Evolutionary conservation across 2,888 invertebrate genomes (phyloP).

Genomic region (Agrenia bidenticulata): DNA sequence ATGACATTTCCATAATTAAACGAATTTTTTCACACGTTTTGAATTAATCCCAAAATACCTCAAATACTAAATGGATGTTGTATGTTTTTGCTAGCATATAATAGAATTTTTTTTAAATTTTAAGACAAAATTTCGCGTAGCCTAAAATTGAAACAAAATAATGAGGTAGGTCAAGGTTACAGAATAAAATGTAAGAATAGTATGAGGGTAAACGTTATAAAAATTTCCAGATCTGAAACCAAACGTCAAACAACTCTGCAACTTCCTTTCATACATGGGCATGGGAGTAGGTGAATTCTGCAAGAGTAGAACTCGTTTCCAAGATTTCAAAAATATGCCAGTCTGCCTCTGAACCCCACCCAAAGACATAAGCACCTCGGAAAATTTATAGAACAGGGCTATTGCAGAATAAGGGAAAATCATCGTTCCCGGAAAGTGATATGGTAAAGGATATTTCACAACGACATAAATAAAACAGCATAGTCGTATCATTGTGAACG

Average conservation of each 20-base stretch:
- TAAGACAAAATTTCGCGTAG: no score
- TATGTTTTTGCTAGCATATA: no score
- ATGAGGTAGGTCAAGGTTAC: constrained; percentile 24
- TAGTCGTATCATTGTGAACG: constrained; percentile 5
- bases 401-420: constrained; percentile 7
- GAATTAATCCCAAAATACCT: no score
- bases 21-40: no score
- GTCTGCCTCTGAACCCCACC: constrained; percentile 15
- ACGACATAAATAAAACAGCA: constrained; percentile 20
- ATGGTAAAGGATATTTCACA: not conserved
- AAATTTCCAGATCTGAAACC: constrained; percentile 26
- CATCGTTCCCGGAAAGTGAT: not conserved
- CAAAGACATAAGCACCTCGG: constrained; percentile 4
- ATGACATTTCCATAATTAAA: not conserved
- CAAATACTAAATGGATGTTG: no score
- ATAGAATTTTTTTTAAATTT: no score
- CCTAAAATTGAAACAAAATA: constrained; percentile 21
- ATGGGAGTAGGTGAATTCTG: no score
- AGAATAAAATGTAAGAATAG: constrained; percentile 26
- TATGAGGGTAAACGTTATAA: constrained; percentile 19
- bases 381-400: constrained; percentile 14
- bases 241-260: constrained; percentile 17
- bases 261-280: constrained; percentile 1
- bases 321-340: constrained; percentile 13
- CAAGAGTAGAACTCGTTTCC: constrained; percentile 16